Conservation (phyloP, 1,140 invertebrate genomes). For the Cherax quadricarinatus region DNA sequence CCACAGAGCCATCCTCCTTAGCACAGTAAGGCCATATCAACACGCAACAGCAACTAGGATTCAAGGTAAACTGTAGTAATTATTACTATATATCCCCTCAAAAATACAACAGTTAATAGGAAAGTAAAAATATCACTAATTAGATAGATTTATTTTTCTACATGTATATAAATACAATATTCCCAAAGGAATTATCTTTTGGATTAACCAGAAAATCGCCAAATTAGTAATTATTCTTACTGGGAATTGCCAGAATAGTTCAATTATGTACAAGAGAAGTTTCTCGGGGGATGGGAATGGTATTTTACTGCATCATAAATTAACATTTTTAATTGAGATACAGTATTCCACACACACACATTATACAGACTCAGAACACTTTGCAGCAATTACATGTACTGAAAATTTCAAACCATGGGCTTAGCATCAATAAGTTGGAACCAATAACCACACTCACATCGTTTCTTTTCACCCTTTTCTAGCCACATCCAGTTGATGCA, state of each 20-base stretch:
- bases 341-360: constrained; percentile 79
- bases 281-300: constrained; percentile 25
- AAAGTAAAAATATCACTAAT: too few species aligned
- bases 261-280: constrained; percentile 37
- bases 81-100: too few species aligned
- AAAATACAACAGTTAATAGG: too few species aligned
- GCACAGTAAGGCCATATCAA: too few species aligned
- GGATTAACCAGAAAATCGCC: background rate
- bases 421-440: constrained; percentile 89
- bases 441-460: constrained; percentile 97
- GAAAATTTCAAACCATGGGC: constrained; percentile 72
- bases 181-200: background rate
- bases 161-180: constrained; percentile 22
- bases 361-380: background rate
- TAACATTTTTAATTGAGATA: constrained; percentile 73
- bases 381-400: background rate
- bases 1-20: too few species aligned
- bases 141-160: constrained; percentile 11
- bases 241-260: background rate
- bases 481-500: constrained; percentile 96
- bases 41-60: too few species aligned
- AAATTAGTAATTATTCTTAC: background rate
- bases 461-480: constrained; percentile 89
- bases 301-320: background rate
- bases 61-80: too few species aligned